A percentile compares a stretch with the other conserved stretches of the same genome.
phyloP scores from a whole-genome alignment of 2,797 vertebrate genomes.

The Cuniculus paca region DNA sequence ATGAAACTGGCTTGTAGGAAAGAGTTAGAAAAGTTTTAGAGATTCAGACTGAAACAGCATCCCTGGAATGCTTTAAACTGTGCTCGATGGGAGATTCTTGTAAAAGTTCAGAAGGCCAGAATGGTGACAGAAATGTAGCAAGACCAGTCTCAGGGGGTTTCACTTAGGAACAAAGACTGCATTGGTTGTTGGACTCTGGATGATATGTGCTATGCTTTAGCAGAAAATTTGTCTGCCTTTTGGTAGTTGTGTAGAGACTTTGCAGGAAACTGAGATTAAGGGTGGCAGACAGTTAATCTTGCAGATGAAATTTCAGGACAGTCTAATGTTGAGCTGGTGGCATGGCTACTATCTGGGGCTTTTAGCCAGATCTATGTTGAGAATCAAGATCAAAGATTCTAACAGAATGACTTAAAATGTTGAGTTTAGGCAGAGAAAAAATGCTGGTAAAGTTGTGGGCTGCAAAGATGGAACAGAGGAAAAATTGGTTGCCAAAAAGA shows the following conservation, averaged over 20 bases:
- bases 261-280: background rate
- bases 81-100: background rate
- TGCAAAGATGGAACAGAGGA: background rate
- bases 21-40: background rate
- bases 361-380: background rate
- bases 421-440: background rate
- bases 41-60: background rate
- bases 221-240: background rate
- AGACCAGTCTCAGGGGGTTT: background rate
- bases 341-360: background rate
- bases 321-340: background rate
- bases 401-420: background rate
- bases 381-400: background rate
- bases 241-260: background rate
- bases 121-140: background rate
- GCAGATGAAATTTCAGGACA: background rate
- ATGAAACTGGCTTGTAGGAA: background rate
- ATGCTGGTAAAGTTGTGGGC: background rate
- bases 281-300: background rate
- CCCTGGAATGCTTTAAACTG: background rate
- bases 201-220: background rate
- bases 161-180: background rate
- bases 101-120: background rate
- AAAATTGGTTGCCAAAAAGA: background rate
- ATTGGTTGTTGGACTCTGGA: background rate